Base-by-base conservation (phyloP, 53 echinoderm and acorn worm species). In the Echinometra lucunter region DNA sequence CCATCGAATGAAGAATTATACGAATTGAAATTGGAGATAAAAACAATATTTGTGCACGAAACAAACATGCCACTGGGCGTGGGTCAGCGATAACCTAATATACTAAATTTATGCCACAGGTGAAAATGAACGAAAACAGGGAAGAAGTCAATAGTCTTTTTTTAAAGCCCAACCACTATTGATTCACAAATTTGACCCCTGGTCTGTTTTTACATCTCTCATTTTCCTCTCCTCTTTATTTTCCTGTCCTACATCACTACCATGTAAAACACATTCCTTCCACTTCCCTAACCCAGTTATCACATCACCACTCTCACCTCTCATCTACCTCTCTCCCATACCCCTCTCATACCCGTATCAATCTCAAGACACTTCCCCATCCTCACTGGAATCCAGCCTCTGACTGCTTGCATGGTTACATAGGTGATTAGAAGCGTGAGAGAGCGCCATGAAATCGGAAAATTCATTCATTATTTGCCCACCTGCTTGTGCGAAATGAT, bases 341-440 rank as follows among this genome's bases (percentile, higher is more conserved):
- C 40, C 18, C 19, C 69, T 15, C 19, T 37, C 38, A 17, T 75
- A 8, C 78, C 78, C 6, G 78, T 78, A 78, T 78, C 78, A 38
- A 40, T 40, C 78, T 78, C 78, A 78, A 78, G 78, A 78, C 42
- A 21, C 42, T 21, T 15, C 78, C 42, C 5, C 19, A 7, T 40
- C 42, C 42, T 19, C 63, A 21, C 19, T 63, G 63, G 63, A 12
- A 63, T 18, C 16, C 63, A 63, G 10, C 4, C 78, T 42, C 72
- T 32, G 72, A 78, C 42, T 78, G 42, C 38, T 78, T 0, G 19
- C 21, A 78, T 78, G 78, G 38, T 78, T 78, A 40, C 42, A 78
- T 78, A 18, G 19, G 78, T 78, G 78, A 78, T 78, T 38, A 78
- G 78, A 78, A 78, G 42, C 78, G 78, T 78, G 78, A 40, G 38